Evolutionary conservation across 2,113 vertebrate genomes (phyloP).

Genomic region (Callithrix jacchus): DNA sequence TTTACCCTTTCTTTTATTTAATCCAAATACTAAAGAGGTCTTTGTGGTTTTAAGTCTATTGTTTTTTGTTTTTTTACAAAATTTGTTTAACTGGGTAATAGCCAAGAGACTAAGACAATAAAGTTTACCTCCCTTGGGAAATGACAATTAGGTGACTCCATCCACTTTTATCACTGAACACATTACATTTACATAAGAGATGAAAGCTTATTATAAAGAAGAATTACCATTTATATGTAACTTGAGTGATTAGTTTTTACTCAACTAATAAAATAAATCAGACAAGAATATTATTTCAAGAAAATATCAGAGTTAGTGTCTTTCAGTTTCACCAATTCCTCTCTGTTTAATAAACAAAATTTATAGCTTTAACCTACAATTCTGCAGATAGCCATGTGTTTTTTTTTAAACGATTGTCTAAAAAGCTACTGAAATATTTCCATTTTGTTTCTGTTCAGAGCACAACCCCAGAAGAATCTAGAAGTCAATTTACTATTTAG

Average conservation of each 20-base stretch:
- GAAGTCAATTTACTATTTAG: not conserved
- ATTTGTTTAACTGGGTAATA: not conserved
- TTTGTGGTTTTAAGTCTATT: not conserved
- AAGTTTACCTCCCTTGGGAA: not conserved
- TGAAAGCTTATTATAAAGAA: slow-evolving; percentile 14
- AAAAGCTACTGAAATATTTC: slow-evolving; percentile 25
- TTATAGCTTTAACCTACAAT: not conserved
- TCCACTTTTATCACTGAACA: not conserved
- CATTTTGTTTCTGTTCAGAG: slow-evolving; percentile 12
- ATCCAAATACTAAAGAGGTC: not conserved
- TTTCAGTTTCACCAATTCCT: not conserved
- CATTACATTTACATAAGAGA: not conserved
- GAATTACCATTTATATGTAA: not conserved
- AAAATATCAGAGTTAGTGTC: not conserved
- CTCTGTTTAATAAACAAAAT: slow-evolving; percentile 15
- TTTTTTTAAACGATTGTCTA: not conserved
- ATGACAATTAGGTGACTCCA: not conserved
- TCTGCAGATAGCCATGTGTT: not conserved
- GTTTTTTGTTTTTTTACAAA: not conserved
- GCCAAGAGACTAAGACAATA: not conserved
- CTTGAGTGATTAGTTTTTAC: too few species aligned
- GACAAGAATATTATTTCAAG: not conserved
- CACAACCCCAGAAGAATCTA: not conserved
- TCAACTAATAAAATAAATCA: slow-evolving; percentile 29
- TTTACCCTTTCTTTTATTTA: not conserved